These are phyloP conservation scores for Chloropsis hardwickii DNA, from an alignment of 2,113 vertebrate genomes.

Conservation along the genomic window DNA sequence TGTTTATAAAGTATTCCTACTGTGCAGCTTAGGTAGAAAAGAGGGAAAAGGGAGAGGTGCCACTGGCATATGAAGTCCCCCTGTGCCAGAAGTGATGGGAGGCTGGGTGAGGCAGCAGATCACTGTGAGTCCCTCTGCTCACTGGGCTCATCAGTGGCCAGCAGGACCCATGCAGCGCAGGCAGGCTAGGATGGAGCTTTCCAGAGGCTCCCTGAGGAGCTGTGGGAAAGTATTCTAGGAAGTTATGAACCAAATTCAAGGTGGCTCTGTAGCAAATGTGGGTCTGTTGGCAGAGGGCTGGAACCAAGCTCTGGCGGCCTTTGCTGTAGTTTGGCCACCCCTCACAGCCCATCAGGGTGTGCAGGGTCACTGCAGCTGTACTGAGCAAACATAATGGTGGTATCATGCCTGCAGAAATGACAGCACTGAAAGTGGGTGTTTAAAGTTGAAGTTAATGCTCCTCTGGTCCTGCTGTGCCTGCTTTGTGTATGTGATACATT, in stretches of 20 bases:
- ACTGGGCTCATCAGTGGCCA: rapidly evolving
- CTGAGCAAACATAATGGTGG: not conserved
- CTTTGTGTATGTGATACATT: not conserved
- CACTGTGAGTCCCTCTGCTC: not conserved
- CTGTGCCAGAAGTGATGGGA: rapidly evolving
- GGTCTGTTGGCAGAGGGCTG: not conserved
- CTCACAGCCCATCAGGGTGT: not conserved
- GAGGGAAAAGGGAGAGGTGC: not conserved
- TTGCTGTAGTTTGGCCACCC: not conserved
- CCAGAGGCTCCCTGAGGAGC: not conserved
- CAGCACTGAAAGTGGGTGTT: not conserved
- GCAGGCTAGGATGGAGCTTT: not conserved
- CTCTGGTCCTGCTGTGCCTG: not conserved
- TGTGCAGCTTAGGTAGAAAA: not conserved
- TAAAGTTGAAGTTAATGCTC: not conserved
- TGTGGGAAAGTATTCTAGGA: not conserved
- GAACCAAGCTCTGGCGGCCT: not conserved
- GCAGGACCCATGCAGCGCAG: not conserved
- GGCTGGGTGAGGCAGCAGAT: not conserved
- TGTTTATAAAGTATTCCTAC: not conserved
- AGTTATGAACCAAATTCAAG: rapidly evolving
- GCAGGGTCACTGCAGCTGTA: not conserved
- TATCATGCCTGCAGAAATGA: rapidly evolving
- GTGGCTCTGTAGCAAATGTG: not conserved
- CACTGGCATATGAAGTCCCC: not conserved